Evolutionary conservation across 2,888 invertebrate genomes (phyloP).

Genomic region (Allolobophora icterica): DNA sequence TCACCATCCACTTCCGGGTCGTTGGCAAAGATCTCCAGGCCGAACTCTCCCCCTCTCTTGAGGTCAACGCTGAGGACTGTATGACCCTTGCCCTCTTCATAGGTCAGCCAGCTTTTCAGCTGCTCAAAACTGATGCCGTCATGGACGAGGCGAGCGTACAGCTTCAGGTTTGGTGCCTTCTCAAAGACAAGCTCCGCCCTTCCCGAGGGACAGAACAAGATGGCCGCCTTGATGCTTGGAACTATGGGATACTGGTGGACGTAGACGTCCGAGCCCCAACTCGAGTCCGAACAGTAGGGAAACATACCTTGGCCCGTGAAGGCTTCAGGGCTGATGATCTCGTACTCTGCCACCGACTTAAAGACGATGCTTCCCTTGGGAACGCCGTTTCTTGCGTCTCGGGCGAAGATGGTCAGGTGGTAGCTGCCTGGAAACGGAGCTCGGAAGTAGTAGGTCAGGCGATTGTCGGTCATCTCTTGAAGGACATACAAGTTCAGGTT

Average conservation of each 20-base stretch:
- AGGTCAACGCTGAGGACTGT: conserved; percentile 50
- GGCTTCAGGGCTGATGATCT: conserved; percentile 59
- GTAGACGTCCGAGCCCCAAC: conserved; percentile 62
- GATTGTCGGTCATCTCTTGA: conserved; percentile 60
- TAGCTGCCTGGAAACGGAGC: conserved; percentile 39
- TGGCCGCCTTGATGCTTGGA: conserved; percentile 57
- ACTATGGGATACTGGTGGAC: conserved; percentile 60
- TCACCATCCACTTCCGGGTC: conserved; percentile 62
- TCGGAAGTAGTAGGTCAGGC: conserved; percentile 55
- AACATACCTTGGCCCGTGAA: conserved; percentile 57
- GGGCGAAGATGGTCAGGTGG: conserved; percentile 58
- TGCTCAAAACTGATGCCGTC: conserved; percentile 61
- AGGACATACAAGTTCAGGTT: conserved; percentile 60
- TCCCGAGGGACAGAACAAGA: conserved; percentile 53
- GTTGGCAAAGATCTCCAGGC: conserved; percentile 65
- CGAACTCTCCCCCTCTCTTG: conserved; percentile 61
- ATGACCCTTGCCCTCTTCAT: conserved; percentile 57
- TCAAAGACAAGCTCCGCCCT: conserved; percentile 63
- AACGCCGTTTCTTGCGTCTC: conserved; percentile 58
- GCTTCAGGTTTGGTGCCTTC: conserved; percentile 77
- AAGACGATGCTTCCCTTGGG: conserved; percentile 60
- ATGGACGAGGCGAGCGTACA: conserved; percentile 61
- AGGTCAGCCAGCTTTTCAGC: conserved; percentile 59
- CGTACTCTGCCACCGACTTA: conserved; percentile 63
- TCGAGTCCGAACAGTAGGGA: conserved; percentile 63